These are phyloP conservation scores for Hyles lineata DNA, from an alignment of 2,888 invertebrate species.

Conservation along the genomic window DNA sequence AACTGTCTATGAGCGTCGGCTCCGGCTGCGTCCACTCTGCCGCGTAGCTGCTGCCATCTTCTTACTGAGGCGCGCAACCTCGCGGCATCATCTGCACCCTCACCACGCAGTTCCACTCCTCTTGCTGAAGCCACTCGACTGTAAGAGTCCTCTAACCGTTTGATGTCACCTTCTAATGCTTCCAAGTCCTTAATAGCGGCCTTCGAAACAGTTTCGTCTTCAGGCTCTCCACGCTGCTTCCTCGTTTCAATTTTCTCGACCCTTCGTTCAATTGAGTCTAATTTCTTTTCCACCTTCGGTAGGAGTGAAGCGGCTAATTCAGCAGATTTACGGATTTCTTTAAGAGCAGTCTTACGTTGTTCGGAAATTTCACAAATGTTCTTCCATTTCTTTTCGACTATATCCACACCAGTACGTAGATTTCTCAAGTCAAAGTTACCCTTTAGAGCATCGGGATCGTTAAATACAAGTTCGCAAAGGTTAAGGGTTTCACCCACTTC, in stretches of 20 bases:
- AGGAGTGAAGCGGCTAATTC: conserved; percentile 88
- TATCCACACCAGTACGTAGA: conserved; percentile 87
- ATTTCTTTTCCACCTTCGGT: conserved; percentile 85
- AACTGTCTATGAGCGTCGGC: conserved; percentile 88
- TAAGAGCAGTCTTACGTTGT: conserved; percentile 81
- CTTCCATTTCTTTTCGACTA: conserved; percentile 92
- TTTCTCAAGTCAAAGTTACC: conserved; percentile 89
- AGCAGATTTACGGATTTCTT: conserved; percentile 85
- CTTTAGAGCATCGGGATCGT: conserved; percentile 89
- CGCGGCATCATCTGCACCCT: conserved; percentile 88
- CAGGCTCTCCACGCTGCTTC: conserved; percentile 72
- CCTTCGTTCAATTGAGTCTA: conserved; percentile 85
- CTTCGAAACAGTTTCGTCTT: conserved; percentile 84
- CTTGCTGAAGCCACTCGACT: conserved; percentile 87
- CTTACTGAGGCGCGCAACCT: conserved; percentile 86
- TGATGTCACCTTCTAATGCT: conserved; percentile 86
- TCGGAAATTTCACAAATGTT: conserved; percentile 89
- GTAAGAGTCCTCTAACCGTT: conserved; percentile 88
- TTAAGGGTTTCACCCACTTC: conserved; percentile 92
- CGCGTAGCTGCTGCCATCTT: conserved; percentile 87
- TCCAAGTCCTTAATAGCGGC: conserved; percentile 85
- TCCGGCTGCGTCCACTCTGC: conserved; percentile 85
- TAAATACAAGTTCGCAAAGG: conserved; percentile 90
- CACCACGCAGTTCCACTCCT: conserved; percentile 86
- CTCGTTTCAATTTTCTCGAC: conserved; percentile 81